phyloP scores from a whole-genome alignment of 2,888 invertebrate species.

The Drosophila maculinotata region DNA sequence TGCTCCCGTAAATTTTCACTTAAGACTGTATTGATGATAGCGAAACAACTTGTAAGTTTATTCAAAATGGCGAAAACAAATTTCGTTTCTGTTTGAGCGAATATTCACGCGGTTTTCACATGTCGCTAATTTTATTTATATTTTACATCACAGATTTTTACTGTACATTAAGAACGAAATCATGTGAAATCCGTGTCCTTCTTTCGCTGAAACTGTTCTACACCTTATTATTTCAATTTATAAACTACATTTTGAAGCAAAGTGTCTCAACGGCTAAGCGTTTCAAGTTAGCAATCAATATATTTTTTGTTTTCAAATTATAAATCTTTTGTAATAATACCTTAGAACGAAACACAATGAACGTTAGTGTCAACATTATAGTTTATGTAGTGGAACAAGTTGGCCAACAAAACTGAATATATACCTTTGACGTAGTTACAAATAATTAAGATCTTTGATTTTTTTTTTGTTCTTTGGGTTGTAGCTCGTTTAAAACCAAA shows the following conservation, averaged over 20 bases:
- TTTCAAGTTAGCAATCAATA: constrained; percentile 49
- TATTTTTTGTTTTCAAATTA: constrained; percentile 10
- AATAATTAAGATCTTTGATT: constrained; percentile 28
- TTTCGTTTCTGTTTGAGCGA: constrained; percentile 26
- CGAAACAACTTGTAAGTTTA: constrained; percentile 96
- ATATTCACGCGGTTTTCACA: constrained; percentile 30
- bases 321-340: constrained; percentile 5
- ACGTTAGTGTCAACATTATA: constrained; percentile 66
- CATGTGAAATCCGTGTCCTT: constrained; percentile 30
- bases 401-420: constrained; percentile 30
- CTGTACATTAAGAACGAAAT: constrained; percentile 1
- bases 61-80: constrained; percentile 18
- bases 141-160: constrained; percentile 1
- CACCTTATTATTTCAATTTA: constrained; percentile 39
- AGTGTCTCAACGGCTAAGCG: constrained; percentile 82
- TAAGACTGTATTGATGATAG: constrained; percentile 99
- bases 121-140: constrained; percentile 1
- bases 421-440: constrained; percentile 43
- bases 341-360: constrained; percentile 54
- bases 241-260: constrained; percentile 54
- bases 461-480: constrained; percentile 53
- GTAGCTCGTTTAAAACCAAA: constrained; percentile 51
- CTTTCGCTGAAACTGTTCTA: constrained; percentile 28
- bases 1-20: constrained; percentile 99
- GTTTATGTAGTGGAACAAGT: constrained; percentile 53